Base-by-base conservation (phyloP, 2,113 vertebrate genomes). In the Micronycteris hirsuta region DNA sequence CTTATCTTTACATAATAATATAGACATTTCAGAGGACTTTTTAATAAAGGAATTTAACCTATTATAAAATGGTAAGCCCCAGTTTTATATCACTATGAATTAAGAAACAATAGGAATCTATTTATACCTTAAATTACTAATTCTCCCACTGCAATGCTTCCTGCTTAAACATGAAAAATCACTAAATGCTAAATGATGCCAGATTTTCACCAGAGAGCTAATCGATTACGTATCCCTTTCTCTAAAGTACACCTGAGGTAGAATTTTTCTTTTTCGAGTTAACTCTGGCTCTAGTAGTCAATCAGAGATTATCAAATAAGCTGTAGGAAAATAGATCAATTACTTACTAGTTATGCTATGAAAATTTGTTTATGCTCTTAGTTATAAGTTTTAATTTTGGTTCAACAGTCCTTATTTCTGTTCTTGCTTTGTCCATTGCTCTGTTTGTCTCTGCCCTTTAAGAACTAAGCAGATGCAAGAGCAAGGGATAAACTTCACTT, bases 401-500 rank as follows among this genome's bases (percentile, higher is more conserved):
- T 38, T 71, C 19, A 54, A 41, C 16, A 77, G 71, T 56, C 33
- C 33, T 70, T 41, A 87, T 54, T 80, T 47, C 24, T 78, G 41
- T 6, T 43, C 28, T 9, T 78, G 14, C 19, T 80, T 19, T 17
- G 0, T 38, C 86, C 8, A 52, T 0, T 19, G 76, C 52, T 93
- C n/a, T 63, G 61, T 28, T 74, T 73, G 28, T 86, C 52, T 93
- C 68, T 28, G 71, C 28, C n/a, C 67, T 83, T 76, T 31, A 38
- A 94, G 67, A 96, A 73, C 43, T 83, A 97, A 58, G 36, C 91
- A 45, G n/a, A 86, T 3, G 4, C 3, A 85, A 94, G 22, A 97
- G 68, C 28, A 91, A 90, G 54, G 38, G 92, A 92, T n/a, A 92
- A 78, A 88, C n/a, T 70, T 84, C n/a, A 84, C n/a, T 76, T 70